These are phyloP conservation scores for Sinocyclocheilus anshuiensis DNA, from an alignment of 2,113 vertebrate species.

Conservation along the genomic window DNA sequence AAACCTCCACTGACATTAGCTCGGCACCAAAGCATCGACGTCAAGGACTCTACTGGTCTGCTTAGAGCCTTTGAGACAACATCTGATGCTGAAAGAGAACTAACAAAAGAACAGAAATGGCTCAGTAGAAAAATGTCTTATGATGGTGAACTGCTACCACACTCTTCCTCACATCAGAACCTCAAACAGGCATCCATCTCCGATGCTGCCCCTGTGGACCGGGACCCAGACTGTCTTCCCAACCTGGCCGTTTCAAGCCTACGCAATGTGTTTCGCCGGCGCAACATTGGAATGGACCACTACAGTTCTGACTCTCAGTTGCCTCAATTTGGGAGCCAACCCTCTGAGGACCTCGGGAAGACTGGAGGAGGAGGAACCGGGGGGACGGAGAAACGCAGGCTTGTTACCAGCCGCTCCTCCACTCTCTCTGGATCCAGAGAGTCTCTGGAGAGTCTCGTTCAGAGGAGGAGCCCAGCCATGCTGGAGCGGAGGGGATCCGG, in stretches of 20 bases:
- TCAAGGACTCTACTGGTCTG: constrained; percentile 78
- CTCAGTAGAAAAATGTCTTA: constrained; percentile 80
- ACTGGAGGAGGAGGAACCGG: constrained; percentile 62
- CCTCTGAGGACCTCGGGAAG: constrained; percentile 56
- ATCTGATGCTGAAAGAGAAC: constrained; percentile 50
- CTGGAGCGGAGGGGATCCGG: constrained; percentile 79
- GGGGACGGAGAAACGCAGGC: constrained; percentile 76
- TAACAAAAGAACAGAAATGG: constrained; percentile 45
- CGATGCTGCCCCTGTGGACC: constrained; percentile 61
- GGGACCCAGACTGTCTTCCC: constrained; percentile 70
- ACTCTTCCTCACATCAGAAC: constrained; percentile 73
- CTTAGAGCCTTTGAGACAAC: constrained; percentile 74
- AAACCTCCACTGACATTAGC: constrained; percentile 70
- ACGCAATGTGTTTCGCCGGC: constrained; percentile 78
- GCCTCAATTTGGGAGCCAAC: constrained; percentile 66
- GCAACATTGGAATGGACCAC: constrained; percentile 80
- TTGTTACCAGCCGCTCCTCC: constrained; percentile 73
- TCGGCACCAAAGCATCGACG: constrained; percentile 81
- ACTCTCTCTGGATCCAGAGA: constrained; percentile 77
- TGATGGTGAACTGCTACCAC: constrained; percentile 74
- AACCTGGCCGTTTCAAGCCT: constrained; percentile 80
- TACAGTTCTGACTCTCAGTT: constrained; percentile 88
- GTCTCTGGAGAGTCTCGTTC: constrained; percentile 71
- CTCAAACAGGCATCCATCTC: constrained; percentile 63
- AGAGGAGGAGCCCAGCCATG: constrained; percentile 67